Evolutionary conservation across 2,113 vertebrate genomes (phyloP), one percentile per base, ranked within the genome.

Genomic region (Nycticorax nycticorax): DNA sequence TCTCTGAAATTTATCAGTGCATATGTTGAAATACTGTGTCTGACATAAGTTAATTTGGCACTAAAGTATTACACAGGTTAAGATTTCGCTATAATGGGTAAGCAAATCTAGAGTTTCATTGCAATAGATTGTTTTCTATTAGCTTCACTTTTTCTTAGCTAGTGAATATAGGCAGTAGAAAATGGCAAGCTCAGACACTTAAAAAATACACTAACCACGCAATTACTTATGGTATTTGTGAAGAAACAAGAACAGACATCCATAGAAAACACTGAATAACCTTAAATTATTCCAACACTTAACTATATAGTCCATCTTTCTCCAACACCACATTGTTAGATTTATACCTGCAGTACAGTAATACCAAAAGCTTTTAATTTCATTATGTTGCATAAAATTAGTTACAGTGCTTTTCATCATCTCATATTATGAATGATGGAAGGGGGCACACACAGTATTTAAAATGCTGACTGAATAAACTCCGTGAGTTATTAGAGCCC

Each of bases 321-420:
- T 83, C 60, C 75, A 93, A 22, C 41, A 83, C 60, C 64, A 75
- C 83, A 60, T 86, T 94, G 53, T 94, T 92, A 94, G 88, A 89
- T 94, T 97, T 95, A 97, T 97, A 89, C 82, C 66, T 88, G 17
- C 56, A 75, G 47, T 64, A 87, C n/a, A 45, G 79, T 75, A 83
- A 90, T 90, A 92, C 39, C 39, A 92, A 92, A 93, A 89, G 81
- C 72, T 96, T 96, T 97, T 96, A 85, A 92, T 91, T 91, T 95
- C 92, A 95, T 97, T 96, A 90, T 68, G 79, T 87, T 86, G 95
- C 93, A 96, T 94, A 95, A 93, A 94, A 96, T 96, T 91, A 93
- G 63, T 66, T 80, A 68, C 76, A 80, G n/a, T 45, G 67, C 68
- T 93, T 96, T 93, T 93, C 86, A 92, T 92, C 90, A 84, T 74